Evolutionary conservation across 2,797 vertebrate species (phyloP), one percentile per base, ranked within the genome.

Genomic region (Brachyrhaphis roseni): DNA sequence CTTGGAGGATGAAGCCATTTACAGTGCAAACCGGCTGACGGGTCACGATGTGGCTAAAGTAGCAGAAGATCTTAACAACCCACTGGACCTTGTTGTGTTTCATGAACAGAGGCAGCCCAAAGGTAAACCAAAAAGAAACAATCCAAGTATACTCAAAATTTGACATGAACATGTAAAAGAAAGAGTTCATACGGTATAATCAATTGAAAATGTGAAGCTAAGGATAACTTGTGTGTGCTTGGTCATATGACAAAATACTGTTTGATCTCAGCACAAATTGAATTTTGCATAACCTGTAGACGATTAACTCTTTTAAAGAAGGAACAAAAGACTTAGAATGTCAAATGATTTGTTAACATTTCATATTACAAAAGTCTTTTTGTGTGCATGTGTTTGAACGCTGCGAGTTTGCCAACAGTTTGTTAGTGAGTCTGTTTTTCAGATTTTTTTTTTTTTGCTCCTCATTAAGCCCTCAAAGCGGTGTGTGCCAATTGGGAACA

Each of bases 1-100:
- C 90, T 88, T 98, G 89, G 98, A 99, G 88, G 97, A 98, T 0
- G 98, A 98, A 87, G 98, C 98, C 0, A 99, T 99, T 79, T 99
- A 98, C 95, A 99, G 98, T 0, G 97, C 96, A 74, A 98, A 98
- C 93, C 93, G 98, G 47, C 94, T 98, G 90, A 99, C 96, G 0
- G 98, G 98, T 34, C 90, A 94, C 1, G 97, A 98, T 74, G 96
- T 99, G 87, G 94, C 93, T 0, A 76, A 96, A 82, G 94, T 99
- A 75, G 98, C 98, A 4, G 97, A 98, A 90, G 97, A 99, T 81
- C 97, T 99, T 84, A 98, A 99, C 87, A 98, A 98, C 89, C 98
- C 98, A 0, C 97, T 99, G 62, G 98, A 99, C 85, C 96, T 99
- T 18, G 97, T 99, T 81, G 96, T 99, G 75, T 98, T 99, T 86